These are phyloP conservation scores for Zonitis immaculata DNA, from an alignment of 2,888 invertebrate genomes.

Conservation along the genomic window DNA sequence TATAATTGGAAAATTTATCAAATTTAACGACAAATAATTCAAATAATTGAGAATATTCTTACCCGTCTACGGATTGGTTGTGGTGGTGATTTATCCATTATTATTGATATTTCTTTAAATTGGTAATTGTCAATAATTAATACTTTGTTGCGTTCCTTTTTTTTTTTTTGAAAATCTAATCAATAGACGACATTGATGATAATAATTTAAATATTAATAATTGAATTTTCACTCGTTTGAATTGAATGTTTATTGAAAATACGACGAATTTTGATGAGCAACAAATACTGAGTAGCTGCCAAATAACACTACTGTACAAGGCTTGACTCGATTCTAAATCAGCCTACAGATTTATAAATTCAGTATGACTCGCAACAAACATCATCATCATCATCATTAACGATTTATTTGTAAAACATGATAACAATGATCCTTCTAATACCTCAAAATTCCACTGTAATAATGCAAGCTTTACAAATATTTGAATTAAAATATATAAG, in stretches of 20 bases:
- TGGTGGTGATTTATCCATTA: neutral
- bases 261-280: neutral
- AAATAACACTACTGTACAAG: slow-evolving; percentile 7
- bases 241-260: neutral
- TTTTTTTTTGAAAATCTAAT: neutral
- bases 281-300: slow-evolving; percentile 14
- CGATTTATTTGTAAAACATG: neutral
- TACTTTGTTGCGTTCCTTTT: no score
- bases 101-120: no score
- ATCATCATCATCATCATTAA: slow-evolving; percentile 6
- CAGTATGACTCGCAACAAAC: slow-evolving; percentile 12
- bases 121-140: no score
- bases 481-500: no score
- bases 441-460: no score
- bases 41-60: neutral
- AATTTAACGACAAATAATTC: neutral
- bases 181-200: neutral
- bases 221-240: neutral
- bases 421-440: no score
- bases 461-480: no score
- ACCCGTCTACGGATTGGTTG: neutral
- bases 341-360: slow-evolving; percentile 16
- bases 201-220: neutral
- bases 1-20: slow-evolving; percentile 18
- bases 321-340: slow-evolving; percentile 8